These are phyloP conservation scores for Pristionchus exspectatus DNA, from an alignment of 2,888 invertebrate species.

Conservation along the genomic window DNA sequence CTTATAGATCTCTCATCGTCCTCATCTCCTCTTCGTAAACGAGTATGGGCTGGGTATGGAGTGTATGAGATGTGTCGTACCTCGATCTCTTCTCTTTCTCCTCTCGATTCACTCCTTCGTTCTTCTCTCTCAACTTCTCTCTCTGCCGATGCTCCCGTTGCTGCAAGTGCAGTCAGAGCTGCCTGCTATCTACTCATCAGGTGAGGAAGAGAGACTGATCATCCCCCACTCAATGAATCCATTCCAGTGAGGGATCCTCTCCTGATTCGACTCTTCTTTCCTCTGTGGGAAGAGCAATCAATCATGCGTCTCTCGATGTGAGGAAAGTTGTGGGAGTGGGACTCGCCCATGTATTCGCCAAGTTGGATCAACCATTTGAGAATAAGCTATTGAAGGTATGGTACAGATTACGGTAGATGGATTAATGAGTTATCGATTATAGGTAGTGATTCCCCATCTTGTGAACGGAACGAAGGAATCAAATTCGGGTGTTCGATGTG, in stretches of 20 bases:
- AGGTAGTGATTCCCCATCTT: conserved; percentile 88
- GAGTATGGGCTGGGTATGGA: conserved; percentile 42
- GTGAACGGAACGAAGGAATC: conserved; percentile 99
- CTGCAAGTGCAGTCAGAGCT: conserved; percentile 61
- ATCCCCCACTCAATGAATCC: neutral
- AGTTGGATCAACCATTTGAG: conserved; percentile 55
- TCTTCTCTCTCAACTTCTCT: conserved; percentile 31
- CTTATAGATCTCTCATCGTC: conserved; percentile 25
- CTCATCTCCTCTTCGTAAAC: neutral
- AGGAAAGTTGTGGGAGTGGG: conserved; percentile 61
- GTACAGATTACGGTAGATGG: conserved; percentile 12
- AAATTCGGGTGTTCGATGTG: conserved; percentile 93
- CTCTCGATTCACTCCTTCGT: neutral
- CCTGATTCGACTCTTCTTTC: conserved; percentile 89
- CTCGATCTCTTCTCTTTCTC: conserved; percentile 22
- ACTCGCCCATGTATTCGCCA: conserved; percentile 61
- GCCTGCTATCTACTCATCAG: conserved; percentile 59
- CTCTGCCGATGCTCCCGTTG: conserved; percentile 57
- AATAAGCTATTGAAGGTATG: conserved; percentile 64
- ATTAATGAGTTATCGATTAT: conserved; percentile 58
- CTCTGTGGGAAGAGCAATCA: conserved; percentile 84
- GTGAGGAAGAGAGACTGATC: neutral
- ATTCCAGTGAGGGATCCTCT: conserved; percentile 45
- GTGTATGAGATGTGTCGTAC: conserved; percentile 32
- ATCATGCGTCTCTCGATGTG: conserved; percentile 89